Evolutionary conservation across 1,140 invertebrate genomes (phyloP).

Genomic region (Drosophila persimilis): DNA sequence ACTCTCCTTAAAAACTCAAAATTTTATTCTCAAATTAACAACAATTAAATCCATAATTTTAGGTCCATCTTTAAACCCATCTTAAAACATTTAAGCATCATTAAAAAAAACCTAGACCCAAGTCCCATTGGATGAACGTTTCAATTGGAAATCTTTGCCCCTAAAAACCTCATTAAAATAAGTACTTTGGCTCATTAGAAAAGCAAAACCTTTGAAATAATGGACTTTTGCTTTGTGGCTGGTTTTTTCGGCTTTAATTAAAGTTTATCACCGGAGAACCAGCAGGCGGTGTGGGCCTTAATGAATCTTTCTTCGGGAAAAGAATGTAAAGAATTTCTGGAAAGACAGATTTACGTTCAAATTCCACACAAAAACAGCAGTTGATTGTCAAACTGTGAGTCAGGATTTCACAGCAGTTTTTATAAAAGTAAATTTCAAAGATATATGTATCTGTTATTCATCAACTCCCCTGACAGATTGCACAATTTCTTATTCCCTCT

Average conservation of each 20-base stretch:
- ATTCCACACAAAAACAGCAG: no score
- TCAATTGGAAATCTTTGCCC: slow-evolving; percentile 9
- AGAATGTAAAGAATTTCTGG: not conserved
- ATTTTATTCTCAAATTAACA: no score
- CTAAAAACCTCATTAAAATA: slow-evolving; percentile 21
- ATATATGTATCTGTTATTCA: not conserved
- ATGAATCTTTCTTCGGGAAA: not conserved
- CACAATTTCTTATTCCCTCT: slow-evolving; percentile 30
- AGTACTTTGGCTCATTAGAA: slow-evolving; percentile 31
- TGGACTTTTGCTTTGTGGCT: slow-evolving; percentile 1
- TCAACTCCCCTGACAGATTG: slow-evolving; percentile 8
- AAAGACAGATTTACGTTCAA: not conserved
- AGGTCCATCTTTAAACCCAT: not conserved
- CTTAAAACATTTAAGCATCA: slow-evolving; percentile 3
- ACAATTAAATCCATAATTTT: not conserved
- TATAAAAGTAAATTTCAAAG: not conserved
- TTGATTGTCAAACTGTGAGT: no score
- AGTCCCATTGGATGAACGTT: slow-evolving; percentile 2
- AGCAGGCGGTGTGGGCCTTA: not conserved
- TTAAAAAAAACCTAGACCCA: slow-evolving; percentile 4
- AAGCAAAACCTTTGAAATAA: not conserved
- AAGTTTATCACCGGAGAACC: slow-evolving; percentile 1
- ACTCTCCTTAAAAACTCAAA: no score
- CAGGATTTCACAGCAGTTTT: no score
- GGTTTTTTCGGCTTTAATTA: slow-evolving; percentile 2